Conservation (phyloP, 2,888 invertebrate genomes). For the Folsomia candida region DNA sequence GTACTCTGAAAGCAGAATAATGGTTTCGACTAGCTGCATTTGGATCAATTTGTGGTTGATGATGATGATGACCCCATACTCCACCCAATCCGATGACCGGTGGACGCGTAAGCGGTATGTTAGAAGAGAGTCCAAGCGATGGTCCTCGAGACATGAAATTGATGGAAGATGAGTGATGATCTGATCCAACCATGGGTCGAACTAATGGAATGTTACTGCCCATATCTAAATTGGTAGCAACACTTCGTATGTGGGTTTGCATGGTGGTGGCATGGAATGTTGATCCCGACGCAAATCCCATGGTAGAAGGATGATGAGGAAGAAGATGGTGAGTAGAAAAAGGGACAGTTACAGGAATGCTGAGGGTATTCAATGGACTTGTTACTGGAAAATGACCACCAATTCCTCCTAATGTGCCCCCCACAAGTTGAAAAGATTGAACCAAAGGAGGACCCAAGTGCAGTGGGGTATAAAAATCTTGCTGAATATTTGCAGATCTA, state of each 20-base stretch:
- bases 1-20: constrained; percentile 49
- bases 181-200: constrained; percentile 37
- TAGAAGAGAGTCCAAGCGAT: background rate
- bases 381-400: no score
- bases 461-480: constrained; percentile 33
- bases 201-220: constrained; percentile 49
- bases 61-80: background rate
- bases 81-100: constrained; percentile 1
- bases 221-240: constrained; percentile 49
- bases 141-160: constrained; percentile 2
- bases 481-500: constrained; percentile 4
- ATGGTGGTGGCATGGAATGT: constrained; percentile 44
- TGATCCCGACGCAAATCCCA: constrained; percentile 27
- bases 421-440: constrained; percentile 43
- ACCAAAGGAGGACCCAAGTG: constrained; percentile 44
- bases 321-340: constrained; percentile 26
- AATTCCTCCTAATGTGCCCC: constrained; percentile 10
- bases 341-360: constrained; percentile 42
- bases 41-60: background rate
- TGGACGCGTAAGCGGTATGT: constrained; percentile 11
- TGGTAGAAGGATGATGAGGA: constrained; percentile 23
- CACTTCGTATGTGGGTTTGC: constrained; percentile 49
- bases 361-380: constrained; percentile 37
- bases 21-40: constrained; percentile 25
- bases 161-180: background rate